Evolutionary conservation across 2,888 invertebrate genomes (phyloP).

Genomic region (Drosophila merina): DNA sequence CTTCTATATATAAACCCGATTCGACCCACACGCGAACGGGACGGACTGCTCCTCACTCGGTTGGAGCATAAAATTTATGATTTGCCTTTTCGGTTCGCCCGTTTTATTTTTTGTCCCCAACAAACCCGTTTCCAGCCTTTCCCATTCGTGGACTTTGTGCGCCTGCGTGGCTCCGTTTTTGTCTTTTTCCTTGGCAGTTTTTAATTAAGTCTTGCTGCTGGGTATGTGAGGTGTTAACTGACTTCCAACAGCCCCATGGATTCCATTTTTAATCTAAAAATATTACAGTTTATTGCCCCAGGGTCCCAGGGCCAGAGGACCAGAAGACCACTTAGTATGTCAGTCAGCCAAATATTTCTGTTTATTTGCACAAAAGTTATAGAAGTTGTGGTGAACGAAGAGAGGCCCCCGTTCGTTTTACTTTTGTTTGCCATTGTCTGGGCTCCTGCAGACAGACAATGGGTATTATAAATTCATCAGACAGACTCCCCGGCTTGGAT

Average conservation of each 20-base stretch:
- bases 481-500: conserved; percentile 56
- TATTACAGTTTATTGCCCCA: conserved; percentile 51
- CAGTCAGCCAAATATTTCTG: conserved; percentile 50
- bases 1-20: conserved; percentile 41
- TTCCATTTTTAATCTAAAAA: conserved; percentile 40
- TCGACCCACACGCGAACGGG: conserved; percentile 21
- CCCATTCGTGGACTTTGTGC: conserved; percentile 71
- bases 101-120: conserved; percentile 39
- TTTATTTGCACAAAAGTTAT: conserved; percentile 32
- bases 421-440: conserved; percentile 73
- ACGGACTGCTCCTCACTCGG: conserved; percentile 28
- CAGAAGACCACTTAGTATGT: conserved; percentile 73
- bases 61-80: conserved; percentile 74
- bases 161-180: conserved; percentile 32
- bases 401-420: conserved; percentile 18
- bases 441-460: conserved; percentile 61
- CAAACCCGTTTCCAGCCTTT: conserved; percentile 63
- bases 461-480: conserved; percentile 79
- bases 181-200: conserved; percentile 47
- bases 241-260: conserved; percentile 33
- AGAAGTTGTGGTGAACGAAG: conserved; percentile 29
- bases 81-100: conserved; percentile 65
- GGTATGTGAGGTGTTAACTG: conserved; percentile 70
- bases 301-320: conserved; percentile 23
- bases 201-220: conserved; percentile 64